Base-by-base conservation (phyloP, 2,888 invertebrate genomes). In the Muschampia plurimacula region DNA sequence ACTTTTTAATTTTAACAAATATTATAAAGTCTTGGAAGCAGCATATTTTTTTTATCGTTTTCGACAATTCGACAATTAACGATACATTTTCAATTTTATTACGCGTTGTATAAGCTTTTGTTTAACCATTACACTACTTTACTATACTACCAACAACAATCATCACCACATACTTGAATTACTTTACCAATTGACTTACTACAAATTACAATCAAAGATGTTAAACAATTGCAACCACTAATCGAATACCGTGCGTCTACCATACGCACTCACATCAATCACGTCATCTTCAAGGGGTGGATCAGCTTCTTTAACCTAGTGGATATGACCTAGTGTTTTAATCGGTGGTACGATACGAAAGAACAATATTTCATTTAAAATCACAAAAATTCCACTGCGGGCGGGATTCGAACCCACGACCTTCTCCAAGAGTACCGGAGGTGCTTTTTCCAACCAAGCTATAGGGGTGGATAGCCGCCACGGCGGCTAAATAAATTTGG, bases 41-140 rank as follows among this genome's bases (percentile, higher is more conserved):
- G 22, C 10, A 55, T 55, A 55, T 55, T 55, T 55, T 55, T 55
- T 55, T 55, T 22, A 22, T 55, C 52, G 52, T 52, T n/a, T 52
- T 52, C 52, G 8, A 52, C 52, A 52, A 10, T 22, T 22, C 2
- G 22, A 3, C 52, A 15, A n/a, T 10, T 28, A 55, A 55, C 22
- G 28, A 28, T 22, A 10, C 9, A 55, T 55, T 55, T 55, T 4
- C 1, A 55, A 28, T 55, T 55, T 55, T 55, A 52, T 55, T 10
- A 28, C 10, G 22, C 10, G 10, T 55, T 4, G 10, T 28, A 55
- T 10, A 55, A 55, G 55, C 55, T 52, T 52, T 52, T 15, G 52
- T 28, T 55, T 55, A 28, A 55, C 55, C 22, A 28, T 28, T 22
- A 55, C 22, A 55, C 55, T 55, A 55, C 55, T 55, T 22, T 22